phyloP scores from a whole-genome alignment of 2,888 invertebrate species.

The Eupithecia centaureata region DNA sequence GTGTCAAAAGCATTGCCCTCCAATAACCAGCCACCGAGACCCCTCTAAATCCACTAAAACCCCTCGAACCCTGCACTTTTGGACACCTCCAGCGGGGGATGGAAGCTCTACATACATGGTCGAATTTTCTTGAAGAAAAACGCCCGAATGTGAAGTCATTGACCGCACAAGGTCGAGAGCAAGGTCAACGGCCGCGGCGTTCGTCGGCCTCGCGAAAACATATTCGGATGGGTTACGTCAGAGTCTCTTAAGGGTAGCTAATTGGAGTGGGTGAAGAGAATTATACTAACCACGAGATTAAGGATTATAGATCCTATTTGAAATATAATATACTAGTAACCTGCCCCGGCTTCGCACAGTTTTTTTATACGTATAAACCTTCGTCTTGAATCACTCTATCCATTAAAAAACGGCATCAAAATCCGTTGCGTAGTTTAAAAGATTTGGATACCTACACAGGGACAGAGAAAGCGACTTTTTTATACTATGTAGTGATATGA shows the following conservation, averaged over 20 bases:
- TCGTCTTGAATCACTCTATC: no score
- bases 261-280: slow-evolving; percentile 46
- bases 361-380: no score
- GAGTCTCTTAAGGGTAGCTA: slow-evolving; percentile 24
- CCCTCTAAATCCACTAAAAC: not conserved
- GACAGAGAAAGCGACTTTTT: no score
- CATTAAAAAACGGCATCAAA: no score
- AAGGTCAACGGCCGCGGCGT: slow-evolving; percentile 68
- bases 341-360: no score
- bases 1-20: slow-evolving; percentile 15
- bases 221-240: slow-evolving; percentile 41
- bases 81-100: slow-evolving; percentile 29
- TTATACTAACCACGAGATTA: not conserved
- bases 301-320: not conserved
- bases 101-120: slow-evolving; percentile 58
- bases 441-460: no score
- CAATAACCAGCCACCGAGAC: slow-evolving; percentile 17
- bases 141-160: slow-evolving; percentile 66
- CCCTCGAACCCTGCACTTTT: not conserved
- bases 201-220: slow-evolving; percentile 64
- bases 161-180: slow-evolving; percentile 73
- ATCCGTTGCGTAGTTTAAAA: no score
- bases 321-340: no score
- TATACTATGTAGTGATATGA: no score
- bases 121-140: slow-evolving; percentile 78